Percentiles rank a stretch among this genome's conserved stretches.
These are phyloP conservation scores for Tinea semifulvella DNA, from an alignment of 2,888 invertebrate species.

Conservation along the genomic window DNA sequence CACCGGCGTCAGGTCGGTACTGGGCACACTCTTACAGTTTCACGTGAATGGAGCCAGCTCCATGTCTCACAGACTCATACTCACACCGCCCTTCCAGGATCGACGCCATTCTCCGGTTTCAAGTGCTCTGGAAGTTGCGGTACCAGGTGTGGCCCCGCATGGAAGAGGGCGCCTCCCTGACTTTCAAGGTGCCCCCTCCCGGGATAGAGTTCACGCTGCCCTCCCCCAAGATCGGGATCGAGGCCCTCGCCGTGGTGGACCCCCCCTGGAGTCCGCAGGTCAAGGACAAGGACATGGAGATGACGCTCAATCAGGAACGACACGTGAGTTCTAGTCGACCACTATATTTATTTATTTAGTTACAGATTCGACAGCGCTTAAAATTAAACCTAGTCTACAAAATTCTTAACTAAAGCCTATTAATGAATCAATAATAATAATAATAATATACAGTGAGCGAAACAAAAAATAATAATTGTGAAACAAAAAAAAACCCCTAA, in stretches of 20 bases:
- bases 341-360: too few species aligned
- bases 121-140: slow-evolving; percentile 95
- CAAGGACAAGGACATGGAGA: slow-evolving; percentile 98
- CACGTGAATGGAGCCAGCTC: too few species aligned
- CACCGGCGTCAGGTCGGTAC: slow-evolving; percentile 77
- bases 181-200: slow-evolving; percentile 98
- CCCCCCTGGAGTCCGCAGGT: slow-evolving; percentile 99
- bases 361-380: too few species aligned
- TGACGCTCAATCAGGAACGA: slow-evolving; percentile 97
- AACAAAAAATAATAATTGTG: too few species aligned
- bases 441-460: too few species aligned
- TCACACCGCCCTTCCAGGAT: slow-evolving; percentile 36
- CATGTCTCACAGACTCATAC: too few species aligned
- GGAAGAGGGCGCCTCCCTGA: slow-evolving; percentile 96
- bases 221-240: slow-evolving; percentile 98
- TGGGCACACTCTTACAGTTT: too few species aligned
- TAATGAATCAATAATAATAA: too few species aligned
- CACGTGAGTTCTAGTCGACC: slow-evolving; percentile 75
- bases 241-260: slow-evolving; percentile 93
- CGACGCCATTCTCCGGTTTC: slow-evolving; percentile 73
- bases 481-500: too few species aligned
- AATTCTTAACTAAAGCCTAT: too few species aligned
- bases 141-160: slow-evolving; percentile 99
- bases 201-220: slow-evolving; percentile 99
- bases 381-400: too few species aligned